A percentile compares a stretch with the other conserved stretches of the same genome.
phyloP scores from a whole-genome alignment of 2,113 vertebrate genomes.

The Sylvilagus bachmani region DNA sequence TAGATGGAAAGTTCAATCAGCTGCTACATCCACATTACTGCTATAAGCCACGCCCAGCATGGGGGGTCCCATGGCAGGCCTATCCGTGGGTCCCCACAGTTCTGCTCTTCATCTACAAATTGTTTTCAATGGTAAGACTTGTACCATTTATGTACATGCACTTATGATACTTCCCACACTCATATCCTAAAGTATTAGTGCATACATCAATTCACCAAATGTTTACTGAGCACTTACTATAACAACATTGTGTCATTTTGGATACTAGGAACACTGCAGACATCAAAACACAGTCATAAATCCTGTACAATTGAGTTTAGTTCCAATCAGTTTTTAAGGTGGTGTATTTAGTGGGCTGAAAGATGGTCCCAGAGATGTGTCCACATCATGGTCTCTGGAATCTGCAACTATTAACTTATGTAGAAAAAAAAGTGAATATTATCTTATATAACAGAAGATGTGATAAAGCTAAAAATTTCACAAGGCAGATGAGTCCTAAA shows the following conservation, averaged over 20 bases:
- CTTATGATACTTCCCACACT: not conserved
- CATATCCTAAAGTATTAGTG: not conserved
- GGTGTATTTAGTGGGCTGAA: not conserved
- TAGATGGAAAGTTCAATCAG: too few species aligned
- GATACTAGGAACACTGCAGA: not conserved
- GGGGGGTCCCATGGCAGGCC: too few species aligned
- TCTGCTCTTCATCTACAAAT: not conserved
- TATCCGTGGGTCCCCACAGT: too few species aligned
- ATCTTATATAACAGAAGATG: not conserved
- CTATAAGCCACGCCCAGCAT: too few species aligned
- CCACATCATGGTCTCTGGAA: not conserved
- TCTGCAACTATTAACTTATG: not conserved
- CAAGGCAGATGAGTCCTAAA: not conserved
- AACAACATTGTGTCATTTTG: not conserved
- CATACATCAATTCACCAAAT: not conserved
- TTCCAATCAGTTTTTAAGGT: constrained; percentile 10
- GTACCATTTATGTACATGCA: not conserved
- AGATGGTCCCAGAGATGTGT: not conserved
- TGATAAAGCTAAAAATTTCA: not conserved
- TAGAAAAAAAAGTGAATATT: not conserved
- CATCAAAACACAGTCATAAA: not conserved
- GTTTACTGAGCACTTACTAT: not conserved
- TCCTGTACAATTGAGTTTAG: not conserved
- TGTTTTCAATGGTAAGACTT: not conserved
- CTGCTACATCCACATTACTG: too few species aligned